phyloP scores from a whole-genome alignment of 2,888 invertebrate genomes.

The Leptopilina syphax region DNA sequence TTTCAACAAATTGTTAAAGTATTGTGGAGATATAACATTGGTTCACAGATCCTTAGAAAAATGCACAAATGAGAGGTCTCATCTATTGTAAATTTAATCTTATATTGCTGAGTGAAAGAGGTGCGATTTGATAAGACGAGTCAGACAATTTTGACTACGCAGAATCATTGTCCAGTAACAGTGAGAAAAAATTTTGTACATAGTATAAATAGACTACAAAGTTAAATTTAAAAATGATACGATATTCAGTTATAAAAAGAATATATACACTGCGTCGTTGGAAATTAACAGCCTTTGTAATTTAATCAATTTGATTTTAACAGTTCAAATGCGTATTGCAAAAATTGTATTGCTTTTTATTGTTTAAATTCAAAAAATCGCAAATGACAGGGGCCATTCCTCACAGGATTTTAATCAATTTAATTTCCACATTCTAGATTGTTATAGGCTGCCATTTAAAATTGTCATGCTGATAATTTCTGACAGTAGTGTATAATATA shows the following conservation, averaged over 20 bases:
- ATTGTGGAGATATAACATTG: conserved; percentile 40
- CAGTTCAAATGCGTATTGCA: neutral
- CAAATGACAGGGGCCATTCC: too few relatives aligned
- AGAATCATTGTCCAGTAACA: conserved; percentile 62
- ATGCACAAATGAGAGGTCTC: conserved; percentile 63
- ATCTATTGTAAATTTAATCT: conserved; percentile 60
- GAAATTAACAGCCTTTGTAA: conserved; percentile 66
- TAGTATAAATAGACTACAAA: conserved; percentile 73
- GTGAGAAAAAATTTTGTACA: conserved; percentile 68
- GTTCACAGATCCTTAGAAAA: conserved; percentile 51
- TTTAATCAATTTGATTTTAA: neutral
- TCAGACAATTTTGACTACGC: conserved; percentile 46
- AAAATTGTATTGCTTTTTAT: too few relatives aligned
- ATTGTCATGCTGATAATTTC: neutral
- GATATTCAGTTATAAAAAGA: conserved; percentile 74
- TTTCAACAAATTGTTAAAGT: conserved; percentile 49
- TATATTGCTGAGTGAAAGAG: conserved; percentile 55
- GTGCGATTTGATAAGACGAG: conserved; percentile 49
- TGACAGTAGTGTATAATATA: conserved; percentile 61
- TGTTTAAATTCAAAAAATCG: too few relatives aligned
- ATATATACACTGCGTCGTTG: conserved; percentile 72
- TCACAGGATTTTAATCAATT: too few relatives aligned
- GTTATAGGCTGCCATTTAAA: too few relatives aligned
- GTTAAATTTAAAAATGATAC: conserved; percentile 67
- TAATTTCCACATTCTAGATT: too few relatives aligned